phyloP scores from a whole-genome alignment of 2,888 invertebrate genomes.

The Ophion ellenae region DNA sequence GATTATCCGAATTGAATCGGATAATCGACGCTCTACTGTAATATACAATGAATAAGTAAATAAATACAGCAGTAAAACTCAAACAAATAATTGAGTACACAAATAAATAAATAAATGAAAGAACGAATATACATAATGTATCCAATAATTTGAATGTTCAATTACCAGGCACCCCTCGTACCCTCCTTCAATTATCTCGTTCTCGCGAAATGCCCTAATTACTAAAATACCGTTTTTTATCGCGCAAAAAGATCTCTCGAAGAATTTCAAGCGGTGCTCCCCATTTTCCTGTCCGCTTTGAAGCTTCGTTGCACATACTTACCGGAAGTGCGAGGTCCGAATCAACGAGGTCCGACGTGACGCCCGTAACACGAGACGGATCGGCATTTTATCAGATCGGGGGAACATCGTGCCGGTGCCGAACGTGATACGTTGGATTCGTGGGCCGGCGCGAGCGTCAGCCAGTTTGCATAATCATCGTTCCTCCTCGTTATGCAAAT shows the following conservation, averaged over 20 bases:
- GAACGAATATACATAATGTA: neutral
- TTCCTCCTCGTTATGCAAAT: constrained; percentile 63
- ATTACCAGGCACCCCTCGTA: neutral
- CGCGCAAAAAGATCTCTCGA: neutral
- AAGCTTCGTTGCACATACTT: neutral
- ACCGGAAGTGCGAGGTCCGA: neutral
- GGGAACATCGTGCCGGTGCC: constrained; percentile 14
- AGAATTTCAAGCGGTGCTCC: neutral
- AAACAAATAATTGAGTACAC: no score
- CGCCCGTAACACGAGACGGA: neutral
- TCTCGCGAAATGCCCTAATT: neutral
- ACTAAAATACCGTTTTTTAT: neutral
- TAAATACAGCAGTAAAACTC: no score
- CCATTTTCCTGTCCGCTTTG: neutral
- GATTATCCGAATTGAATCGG: no score
- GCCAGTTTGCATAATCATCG: constrained; percentile 66
- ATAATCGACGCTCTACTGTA: no score
- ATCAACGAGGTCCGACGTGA: neutral
- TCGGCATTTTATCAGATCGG: neutral
- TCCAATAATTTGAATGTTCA: neutral
- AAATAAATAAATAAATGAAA: no score
- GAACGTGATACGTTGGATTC: neutral
- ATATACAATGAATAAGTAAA: no score
- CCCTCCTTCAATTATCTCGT: neutral
- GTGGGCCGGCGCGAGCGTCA: constrained; percentile 49